Percentiles rank a stretch among this genome's conserved stretches.
These are phyloP conservation scores for Brachymystax lenok DNA, from an alignment of 2,797 vertebrate species.

Conservation along the genomic window DNA sequence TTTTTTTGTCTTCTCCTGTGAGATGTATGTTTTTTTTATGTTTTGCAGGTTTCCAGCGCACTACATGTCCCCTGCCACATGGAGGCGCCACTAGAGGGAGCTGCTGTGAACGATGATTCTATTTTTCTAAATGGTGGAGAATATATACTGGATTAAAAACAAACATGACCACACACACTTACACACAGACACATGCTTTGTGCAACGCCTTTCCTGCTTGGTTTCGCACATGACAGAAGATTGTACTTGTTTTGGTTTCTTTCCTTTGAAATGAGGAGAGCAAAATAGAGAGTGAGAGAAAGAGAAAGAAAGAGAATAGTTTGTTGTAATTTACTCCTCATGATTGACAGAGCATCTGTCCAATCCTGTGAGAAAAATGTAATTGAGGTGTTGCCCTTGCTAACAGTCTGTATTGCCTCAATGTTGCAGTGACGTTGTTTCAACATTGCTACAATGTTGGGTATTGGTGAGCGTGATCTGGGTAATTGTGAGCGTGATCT, in stretches of 20 bases:
- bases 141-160: constrained; percentile 57
- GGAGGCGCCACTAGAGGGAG: constrained; percentile 47
- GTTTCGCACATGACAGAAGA: constrained; percentile 32
- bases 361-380: background rate
- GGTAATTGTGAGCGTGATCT: constrained; percentile 32
- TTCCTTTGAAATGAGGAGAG: constrained; percentile 8
- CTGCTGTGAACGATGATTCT: constrained; percentile 57
- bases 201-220: constrained; percentile 43
- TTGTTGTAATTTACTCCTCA: background rate
- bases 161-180: constrained; percentile 21
- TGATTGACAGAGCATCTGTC: constrained; percentile 13
- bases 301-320: background rate
- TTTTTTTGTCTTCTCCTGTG: background rate
- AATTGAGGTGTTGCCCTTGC: constrained; percentile 26
- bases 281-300: background rate
- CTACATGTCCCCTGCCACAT: constrained; percentile 39
- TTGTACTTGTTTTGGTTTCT: constrained; percentile 31
- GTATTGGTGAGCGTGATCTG: constrained; percentile 27
- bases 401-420: constrained; percentile 31
- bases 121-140: constrained; percentile 63
- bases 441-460: constrained; percentile 6
- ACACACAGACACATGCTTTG: constrained; percentile 38
- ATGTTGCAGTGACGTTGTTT: constrained; percentile 10
- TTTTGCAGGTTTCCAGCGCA: constrained; percentile 57
- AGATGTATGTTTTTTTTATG: constrained; percentile 14